Evolutionary conservation across 2,888 invertebrate species (phyloP).

Genomic region (Lucinisca nassula): DNA sequence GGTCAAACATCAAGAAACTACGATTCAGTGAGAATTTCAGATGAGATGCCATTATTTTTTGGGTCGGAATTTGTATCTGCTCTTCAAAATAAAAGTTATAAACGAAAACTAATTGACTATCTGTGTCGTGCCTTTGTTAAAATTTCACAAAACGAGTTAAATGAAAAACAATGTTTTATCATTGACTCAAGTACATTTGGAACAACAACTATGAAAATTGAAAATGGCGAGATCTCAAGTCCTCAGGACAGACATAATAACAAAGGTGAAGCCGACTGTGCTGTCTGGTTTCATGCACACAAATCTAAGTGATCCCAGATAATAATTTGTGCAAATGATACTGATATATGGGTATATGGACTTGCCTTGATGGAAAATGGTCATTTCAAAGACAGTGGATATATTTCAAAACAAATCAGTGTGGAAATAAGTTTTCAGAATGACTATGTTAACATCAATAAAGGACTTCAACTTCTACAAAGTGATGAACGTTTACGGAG

Average conservation of each 20-base stretch:
- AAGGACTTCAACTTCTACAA: background rate
- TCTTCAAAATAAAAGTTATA: background rate
- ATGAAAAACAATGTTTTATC: background rate
- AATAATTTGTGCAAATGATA: background rate
- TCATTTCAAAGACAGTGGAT: background rate
- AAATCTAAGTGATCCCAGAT: background rate
- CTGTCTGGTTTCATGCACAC: slow-evolving; percentile 1
- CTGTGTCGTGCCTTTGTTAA: background rate
- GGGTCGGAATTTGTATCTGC: background rate
- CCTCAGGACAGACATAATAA: background rate
- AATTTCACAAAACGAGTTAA: background rate
- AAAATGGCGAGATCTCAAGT: background rate
- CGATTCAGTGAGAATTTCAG: no score
- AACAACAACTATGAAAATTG: background rate
- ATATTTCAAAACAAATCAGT: background rate
- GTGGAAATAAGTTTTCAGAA: background rate
- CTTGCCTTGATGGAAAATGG: background rate
- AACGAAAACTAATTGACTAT: background rate
- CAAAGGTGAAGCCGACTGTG: background rate
- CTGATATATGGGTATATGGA: background rate
- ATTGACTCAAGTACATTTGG: background rate
- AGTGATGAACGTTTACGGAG: background rate
- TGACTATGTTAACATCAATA: background rate
- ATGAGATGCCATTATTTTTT: no score
- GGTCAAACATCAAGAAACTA: no score